Evolutionary conservation across 2,113 vertebrate species (phyloP).

Genomic region (Agelaius tricolor): DNA sequence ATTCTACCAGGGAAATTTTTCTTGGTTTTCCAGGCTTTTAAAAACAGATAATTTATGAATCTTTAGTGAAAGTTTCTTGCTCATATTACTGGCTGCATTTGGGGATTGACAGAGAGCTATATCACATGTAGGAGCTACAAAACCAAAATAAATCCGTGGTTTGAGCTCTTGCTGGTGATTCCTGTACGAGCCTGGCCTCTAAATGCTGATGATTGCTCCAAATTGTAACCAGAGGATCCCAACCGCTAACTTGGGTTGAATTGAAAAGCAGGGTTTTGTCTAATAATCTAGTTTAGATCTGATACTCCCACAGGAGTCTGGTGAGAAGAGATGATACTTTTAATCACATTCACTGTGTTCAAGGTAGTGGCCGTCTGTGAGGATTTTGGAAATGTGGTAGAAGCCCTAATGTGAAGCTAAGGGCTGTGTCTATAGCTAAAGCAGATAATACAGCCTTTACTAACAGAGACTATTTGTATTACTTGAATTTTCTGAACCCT

Average conservation of each 20-base stretch:
- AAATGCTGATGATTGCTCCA: neutral
- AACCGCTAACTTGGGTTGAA: neutral
- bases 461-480: neutral
- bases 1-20: neutral
- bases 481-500: neutral
- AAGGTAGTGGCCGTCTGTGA: neutral
- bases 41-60: neutral
- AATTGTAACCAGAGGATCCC: neutral
- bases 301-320: constrained; percentile 26
- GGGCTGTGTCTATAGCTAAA: neutral
- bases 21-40: neutral
- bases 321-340: neutral
- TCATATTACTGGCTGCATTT: neutral
- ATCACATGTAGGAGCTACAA: neutral
- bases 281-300: constrained; percentile 47
- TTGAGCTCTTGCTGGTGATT: neutral
- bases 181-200: neutral
- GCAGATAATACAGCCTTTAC: neutral
- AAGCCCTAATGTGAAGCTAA: neutral
- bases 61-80: neutral
- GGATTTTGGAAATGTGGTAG: neutral
- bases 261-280: neutral
- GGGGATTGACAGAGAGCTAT: neutral
- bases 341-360: neutral
- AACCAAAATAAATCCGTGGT: neutral